A percentile compares a stretch with the other conserved stretches of the same genome.
Conservation (phyloP, 2,888 invertebrate species). For the Aporophyla nigra region DNA sequence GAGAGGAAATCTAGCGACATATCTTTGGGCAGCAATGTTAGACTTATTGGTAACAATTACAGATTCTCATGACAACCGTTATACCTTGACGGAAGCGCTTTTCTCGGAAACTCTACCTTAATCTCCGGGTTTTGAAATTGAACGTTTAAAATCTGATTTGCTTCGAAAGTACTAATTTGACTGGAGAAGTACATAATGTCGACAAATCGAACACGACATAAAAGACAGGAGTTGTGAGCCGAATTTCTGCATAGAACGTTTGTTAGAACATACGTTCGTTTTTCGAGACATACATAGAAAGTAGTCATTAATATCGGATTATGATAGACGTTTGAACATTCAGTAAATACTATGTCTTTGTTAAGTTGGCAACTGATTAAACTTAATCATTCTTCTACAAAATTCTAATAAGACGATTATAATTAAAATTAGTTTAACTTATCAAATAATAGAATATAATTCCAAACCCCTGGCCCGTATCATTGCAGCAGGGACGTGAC, state of each 20-base stretch:
- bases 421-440: neutral
- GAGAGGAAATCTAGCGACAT: no score
- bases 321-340: neutral
- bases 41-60: no score
- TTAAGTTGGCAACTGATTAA: neutral
- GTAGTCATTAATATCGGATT: neutral
- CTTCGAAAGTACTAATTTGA: no score
- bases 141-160: no score
- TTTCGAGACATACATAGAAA: neutral
- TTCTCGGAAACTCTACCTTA: no score
- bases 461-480: neutral
- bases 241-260: neutral
- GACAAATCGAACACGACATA: neutral
- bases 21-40: no score
- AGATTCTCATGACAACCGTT: no score
- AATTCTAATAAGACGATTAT: neutral
- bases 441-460: neutral
- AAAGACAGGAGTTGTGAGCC: neutral
- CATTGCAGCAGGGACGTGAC: conserved; percentile 1
- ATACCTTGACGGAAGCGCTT: no score
- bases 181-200: no score
- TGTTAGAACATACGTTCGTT: neutral
- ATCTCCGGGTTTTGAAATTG: no score
- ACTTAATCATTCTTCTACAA: neutral
- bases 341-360: neutral